Conservation (phyloP, 2,113 vertebrate genomes). For the Macrotis lagotis region DNA sequence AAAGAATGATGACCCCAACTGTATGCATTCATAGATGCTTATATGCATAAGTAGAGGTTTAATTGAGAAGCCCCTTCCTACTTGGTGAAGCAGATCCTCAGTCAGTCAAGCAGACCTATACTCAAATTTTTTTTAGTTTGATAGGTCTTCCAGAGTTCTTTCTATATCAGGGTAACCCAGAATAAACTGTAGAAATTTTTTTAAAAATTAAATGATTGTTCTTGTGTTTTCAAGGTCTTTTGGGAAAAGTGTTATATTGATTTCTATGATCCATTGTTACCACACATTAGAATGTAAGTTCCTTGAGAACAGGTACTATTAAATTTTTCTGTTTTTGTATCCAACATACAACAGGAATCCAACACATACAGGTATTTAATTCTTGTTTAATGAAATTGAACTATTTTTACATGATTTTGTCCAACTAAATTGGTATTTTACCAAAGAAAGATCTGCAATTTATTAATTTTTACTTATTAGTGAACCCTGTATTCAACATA, state of each 20-base stretch:
- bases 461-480: not conserved
- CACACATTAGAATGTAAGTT: not conserved
- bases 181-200: not conserved
- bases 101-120: not conserved
- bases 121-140: not conserved
- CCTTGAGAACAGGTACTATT: not conserved
- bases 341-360: not conserved
- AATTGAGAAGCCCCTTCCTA: not conserved
- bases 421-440: not conserved
- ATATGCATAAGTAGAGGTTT: not conserved
- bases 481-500: not conserved
- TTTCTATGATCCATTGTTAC: not conserved
- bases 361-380: too few species aligned
- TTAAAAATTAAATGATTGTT: not conserved
- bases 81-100: not conserved
- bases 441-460: not conserved
- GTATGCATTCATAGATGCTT: not conserved
- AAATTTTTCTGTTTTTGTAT: not conserved
- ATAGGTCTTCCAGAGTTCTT: not conserved
- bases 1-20: not conserved
- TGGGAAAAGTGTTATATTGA: not conserved
- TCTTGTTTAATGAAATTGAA: not conserved
- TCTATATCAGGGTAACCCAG: not conserved
- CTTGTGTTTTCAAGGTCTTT: not conserved
- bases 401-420: not conserved